Evolutionary conservation across 2,113 vertebrate species (phyloP).

Genomic region (Dipodomys spectabilis): DNA sequence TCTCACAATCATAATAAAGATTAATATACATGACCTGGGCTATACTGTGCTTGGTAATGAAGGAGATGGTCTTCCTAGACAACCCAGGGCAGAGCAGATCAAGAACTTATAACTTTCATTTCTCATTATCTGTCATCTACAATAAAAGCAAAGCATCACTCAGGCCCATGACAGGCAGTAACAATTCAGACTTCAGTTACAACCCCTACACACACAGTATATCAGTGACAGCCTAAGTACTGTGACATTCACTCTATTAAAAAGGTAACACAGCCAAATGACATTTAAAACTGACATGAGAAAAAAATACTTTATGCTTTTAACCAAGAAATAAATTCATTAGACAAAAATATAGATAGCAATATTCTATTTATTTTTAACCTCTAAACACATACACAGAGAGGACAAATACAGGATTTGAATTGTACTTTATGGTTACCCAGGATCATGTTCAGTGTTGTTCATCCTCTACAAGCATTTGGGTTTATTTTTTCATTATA

Average conservation of each 20-base stretch:
- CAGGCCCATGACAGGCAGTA: neutral
- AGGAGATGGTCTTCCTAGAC: neutral
- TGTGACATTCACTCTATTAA: neutral
- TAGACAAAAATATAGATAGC: neutral
- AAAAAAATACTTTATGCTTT: neutral
- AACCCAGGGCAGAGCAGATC: neutral
- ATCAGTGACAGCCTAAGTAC: neutral
- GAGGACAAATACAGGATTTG: neutral
- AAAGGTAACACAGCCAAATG: neutral
- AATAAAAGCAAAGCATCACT: constrained; percentile 29
- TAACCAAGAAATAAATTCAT: constrained; percentile 21
- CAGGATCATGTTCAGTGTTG: neutral
- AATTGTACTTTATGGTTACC: neutral
- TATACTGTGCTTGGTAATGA: neutral
- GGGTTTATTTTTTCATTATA: neutral
- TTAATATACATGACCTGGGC: neutral
- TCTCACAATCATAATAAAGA: neutral
- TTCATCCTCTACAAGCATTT: neutral
- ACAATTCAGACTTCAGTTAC: neutral
- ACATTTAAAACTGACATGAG: neutral
- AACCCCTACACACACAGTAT: too few relatives aligned
- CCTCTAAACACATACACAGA: neutral
- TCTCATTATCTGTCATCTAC: neutral
- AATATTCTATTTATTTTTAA: neutral
- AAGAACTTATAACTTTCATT: neutral